Percentiles rank a stretch among this genome's conserved stretches.
Evolutionary conservation across 1,140 invertebrate genomes (phyloP).

Genomic region (Trypoxylus dichotomus): DNA sequence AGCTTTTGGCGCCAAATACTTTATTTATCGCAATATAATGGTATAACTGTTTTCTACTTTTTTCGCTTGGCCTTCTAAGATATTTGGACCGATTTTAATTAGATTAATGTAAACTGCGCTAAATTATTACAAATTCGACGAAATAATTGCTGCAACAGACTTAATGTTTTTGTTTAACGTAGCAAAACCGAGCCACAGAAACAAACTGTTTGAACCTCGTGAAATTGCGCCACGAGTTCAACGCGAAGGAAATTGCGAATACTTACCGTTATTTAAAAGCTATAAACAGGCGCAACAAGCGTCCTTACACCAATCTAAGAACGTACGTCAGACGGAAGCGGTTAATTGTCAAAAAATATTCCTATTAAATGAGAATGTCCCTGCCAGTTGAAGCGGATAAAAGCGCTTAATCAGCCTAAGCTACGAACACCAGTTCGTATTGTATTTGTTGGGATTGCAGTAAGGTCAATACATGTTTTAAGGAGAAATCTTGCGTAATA

Average conservation of each 20-base stretch:
- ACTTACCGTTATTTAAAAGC: conserved; percentile 21
- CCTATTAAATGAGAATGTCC: not conserved
- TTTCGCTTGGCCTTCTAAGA: not conserved
- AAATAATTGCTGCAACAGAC: not conserved
- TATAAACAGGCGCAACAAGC: not conserved
- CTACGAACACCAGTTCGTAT: not conserved
- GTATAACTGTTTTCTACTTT: not conserved
- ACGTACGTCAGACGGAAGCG: conserved; percentile 12
- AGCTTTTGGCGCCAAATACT: not conserved
- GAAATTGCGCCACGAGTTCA: not conserved
- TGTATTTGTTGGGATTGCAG: not conserved
- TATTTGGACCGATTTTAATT: not conserved
- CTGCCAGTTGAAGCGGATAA: not conserved
- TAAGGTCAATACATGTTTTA: not conserved
- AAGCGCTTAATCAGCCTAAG: not conserved
- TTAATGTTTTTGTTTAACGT: not conserved
- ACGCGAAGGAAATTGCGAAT: not conserved
- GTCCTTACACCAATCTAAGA: not conserved
- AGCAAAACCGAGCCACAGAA: not conserved
- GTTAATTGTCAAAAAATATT: conserved; percentile 20
- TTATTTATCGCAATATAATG: not conserved
- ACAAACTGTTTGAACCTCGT: not conserved
- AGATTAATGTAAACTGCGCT: not conserved
- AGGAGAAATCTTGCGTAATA: no score
- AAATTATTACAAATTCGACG: not conserved